Evolutionary conservation across 2,113 vertebrate genomes (phyloP).

Genomic region (Notothenia rossii): DNA sequence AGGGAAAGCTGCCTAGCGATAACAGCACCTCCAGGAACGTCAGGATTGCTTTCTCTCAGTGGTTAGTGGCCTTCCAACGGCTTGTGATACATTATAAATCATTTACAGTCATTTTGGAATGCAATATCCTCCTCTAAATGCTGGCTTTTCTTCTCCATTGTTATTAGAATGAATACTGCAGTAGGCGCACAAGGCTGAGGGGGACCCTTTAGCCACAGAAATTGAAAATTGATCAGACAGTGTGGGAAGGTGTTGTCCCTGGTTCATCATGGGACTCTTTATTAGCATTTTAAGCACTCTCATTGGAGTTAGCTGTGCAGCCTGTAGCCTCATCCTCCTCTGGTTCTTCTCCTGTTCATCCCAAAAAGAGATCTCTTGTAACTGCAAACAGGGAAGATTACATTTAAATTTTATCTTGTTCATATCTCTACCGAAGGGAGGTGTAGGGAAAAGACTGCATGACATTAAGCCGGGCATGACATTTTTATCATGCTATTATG

Average conservation of each 20-base stretch:
- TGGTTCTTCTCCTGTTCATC: constrained; percentile 21
- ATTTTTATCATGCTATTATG: constrained; percentile 39
- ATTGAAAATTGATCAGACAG: constrained; percentile 85
- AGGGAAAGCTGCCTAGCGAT: constrained; percentile 62
- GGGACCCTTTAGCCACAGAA: constrained; percentile 77
- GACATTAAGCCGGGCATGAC: constrained; percentile 41
- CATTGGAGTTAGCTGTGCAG: constrained; percentile 40
- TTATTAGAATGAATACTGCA: constrained; percentile 72
- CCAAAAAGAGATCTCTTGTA: constrained; percentile 57
- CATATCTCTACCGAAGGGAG: constrained; percentile 48
- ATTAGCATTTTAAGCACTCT: constrained; percentile 81
- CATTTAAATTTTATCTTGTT: constrained; percentile 63
- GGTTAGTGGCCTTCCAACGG: constrained; percentile 68
- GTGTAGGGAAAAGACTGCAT: constrained; percentile 28
- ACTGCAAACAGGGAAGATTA: constrained; percentile 51
- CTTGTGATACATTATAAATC: constrained; percentile 84
- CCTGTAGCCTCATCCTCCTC: constrained; percentile 46
- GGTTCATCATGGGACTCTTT: constrained; percentile 51
- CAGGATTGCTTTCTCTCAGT: constrained; percentile 77
- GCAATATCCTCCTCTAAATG: constrained; percentile 82
- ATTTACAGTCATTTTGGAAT: constrained; percentile 83
- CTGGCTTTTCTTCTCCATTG: constrained; percentile 75
- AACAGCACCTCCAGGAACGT: constrained; percentile 78
- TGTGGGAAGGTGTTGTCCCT: constrained; percentile 61
- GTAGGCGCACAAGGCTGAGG: constrained; percentile 52